A percentile compares a stretch with the other conserved stretches of the same genome.
Evolutionary conservation across 2,888 invertebrate species (phyloP).

Genomic region (Mactromeris polynyma): DNA sequence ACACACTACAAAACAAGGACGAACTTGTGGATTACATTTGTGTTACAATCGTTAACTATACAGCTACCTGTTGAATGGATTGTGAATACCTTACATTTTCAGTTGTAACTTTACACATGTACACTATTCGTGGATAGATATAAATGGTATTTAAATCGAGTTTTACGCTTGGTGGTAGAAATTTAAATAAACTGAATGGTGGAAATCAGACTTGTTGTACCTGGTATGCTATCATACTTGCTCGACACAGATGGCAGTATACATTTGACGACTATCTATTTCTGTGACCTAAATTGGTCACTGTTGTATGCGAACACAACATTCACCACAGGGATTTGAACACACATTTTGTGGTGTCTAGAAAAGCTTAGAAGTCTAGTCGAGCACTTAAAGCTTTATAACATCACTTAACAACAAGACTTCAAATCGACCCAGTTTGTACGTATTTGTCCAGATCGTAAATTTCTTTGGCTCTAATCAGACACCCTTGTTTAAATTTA

Average conservation of each 20-base stretch:
- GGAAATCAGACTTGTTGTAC: no score
- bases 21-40: not conserved
- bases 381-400: not conserved
- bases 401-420: not conserved
- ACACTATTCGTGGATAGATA: not conserved
- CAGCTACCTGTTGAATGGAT: conserved; percentile 1
- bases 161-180: not conserved
- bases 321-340: not conserved
- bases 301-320: not conserved
- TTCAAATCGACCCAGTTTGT: not conserved
- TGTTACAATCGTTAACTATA: not conserved
- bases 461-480: conserved; percentile 20
- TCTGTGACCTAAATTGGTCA: no score
- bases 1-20: not conserved
- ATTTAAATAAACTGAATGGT: not conserved
- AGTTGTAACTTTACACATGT: not conserved
- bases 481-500: conserved; percentile 44
- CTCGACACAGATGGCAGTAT: no score
- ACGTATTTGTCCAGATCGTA: not conserved
- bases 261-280: no score
- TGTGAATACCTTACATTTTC: not conserved
- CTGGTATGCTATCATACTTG: no score
- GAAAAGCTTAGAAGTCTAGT: not conserved
- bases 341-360: not conserved
- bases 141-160: not conserved